These are phyloP conservation scores for Elymnias hypermnestra DNA, from an alignment of 1,140 invertebrate species.

Conservation along the genomic window DNA sequence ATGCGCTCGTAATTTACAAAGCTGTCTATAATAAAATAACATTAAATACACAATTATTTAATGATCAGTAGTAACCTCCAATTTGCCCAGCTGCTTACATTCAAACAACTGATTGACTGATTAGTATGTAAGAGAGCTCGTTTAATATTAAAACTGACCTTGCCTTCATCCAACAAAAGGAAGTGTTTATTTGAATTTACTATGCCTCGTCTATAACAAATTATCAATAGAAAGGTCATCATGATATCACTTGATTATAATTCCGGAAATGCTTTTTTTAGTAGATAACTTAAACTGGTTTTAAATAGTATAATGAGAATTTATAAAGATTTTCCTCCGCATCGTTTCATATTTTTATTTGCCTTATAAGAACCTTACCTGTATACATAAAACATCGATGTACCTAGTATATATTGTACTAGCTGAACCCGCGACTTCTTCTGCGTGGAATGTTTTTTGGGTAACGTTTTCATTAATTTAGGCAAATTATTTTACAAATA, in stretches of 20 bases:
- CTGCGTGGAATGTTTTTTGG: too few species aligned
- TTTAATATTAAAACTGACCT: slow-evolving; percentile 6
- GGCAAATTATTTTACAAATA: too few species aligned
- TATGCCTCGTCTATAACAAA: slow-evolving; percentile 2
- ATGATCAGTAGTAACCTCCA: background rate
- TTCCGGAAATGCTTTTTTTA: slow-evolving; percentile 3
- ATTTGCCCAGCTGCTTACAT: background rate
- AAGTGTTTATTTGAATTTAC: slow-evolving; percentile 7
- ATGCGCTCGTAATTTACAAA: too few species aligned
- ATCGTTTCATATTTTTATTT: too few species aligned
- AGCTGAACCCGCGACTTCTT: too few species aligned
- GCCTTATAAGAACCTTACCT: too few species aligned
- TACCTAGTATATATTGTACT: too few species aligned
- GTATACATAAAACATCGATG: too few species aligned
- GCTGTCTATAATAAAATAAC: too few species aligned
- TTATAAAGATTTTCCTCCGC: too few species aligned
- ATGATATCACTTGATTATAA: background rate
- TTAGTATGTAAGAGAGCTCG: background rate
- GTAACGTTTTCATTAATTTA: too few species aligned
- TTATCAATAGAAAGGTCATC: slow-evolving; percentile 9
- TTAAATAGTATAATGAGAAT: too few species aligned
- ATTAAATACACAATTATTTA: slow-evolving; percentile 2
- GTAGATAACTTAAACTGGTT: background rate
- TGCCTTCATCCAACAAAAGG: slow-evolving; percentile 8
- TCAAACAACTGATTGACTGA: background rate